Percentiles rank a stretch among this genome's conserved stretches.
Evolutionary conservation across 1,140 invertebrate genomes (phyloP).

Genomic region (Sarcophaga peregrina): DNA sequence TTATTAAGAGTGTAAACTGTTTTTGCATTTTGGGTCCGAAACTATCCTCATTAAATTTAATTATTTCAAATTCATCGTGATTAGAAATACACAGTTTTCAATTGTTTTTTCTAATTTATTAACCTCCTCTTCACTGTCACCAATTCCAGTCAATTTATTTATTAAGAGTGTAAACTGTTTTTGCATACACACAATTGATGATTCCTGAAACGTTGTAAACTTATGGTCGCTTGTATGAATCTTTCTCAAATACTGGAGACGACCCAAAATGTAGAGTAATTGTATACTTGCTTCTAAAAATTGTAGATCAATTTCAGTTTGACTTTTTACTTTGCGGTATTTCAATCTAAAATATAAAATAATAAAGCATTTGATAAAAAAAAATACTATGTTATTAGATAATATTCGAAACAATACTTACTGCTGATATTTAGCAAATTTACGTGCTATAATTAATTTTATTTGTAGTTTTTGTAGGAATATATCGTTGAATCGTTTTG

Average conservation of each 20-base stretch:
- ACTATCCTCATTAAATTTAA: not conserved
- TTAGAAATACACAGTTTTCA: not conserved
- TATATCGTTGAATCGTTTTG: slow-evolving; percentile 19
- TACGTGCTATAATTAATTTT: slow-evolving; percentile 24
- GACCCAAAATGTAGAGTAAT: not conserved
- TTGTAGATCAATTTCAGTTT: not conserved
- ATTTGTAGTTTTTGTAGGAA: slow-evolving; percentile 37
- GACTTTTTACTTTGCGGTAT: not conserved
- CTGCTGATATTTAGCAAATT: slow-evolving; percentile 12
- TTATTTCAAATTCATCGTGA: not conserved
- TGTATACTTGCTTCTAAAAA: not conserved
- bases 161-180: not conserved
- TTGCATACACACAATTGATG: slow-evolving; percentile 10
- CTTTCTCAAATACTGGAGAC: not conserved
- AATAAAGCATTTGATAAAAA: not conserved
- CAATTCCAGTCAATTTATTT: not conserved
- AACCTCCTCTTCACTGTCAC: not conserved
- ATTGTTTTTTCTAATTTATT: not conserved
- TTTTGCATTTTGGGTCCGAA: not conserved
- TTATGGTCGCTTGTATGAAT: not conserved
- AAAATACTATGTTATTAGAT: not conserved
- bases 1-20: not conserved
- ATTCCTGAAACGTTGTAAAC: slow-evolving; percentile 8
- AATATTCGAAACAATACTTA: not conserved
- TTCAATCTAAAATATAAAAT: not conserved